Percentiles rank a stretch among this genome's conserved stretches.
Conservation (phyloP, 2,888 invertebrate genomes). For the Chesias legatella region DNA sequence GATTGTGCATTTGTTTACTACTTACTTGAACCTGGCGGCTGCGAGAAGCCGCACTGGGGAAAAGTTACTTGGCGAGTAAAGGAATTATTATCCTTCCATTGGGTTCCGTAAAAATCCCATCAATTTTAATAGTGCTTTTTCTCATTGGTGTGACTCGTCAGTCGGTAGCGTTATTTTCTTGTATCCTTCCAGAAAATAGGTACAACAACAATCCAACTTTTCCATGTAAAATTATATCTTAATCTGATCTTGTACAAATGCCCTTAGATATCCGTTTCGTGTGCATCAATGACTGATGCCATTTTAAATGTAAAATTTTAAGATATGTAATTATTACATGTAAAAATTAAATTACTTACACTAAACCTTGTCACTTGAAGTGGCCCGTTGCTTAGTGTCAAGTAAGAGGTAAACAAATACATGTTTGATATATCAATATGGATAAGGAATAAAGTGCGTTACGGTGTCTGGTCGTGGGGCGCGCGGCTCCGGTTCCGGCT, state of each 20-base stretch:
- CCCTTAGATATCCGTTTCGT: conserved; percentile 7
- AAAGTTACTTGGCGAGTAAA: not conserved
- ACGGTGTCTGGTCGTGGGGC: conserved; percentile 1
- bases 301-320: conserved; percentile 16
- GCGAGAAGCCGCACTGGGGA: conserved; percentile 7
- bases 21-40: conserved; percentile 33
- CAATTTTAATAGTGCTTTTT: too few relatives aligned
- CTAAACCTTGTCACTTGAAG: conserved; percentile 14
- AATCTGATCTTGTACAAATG: conserved; percentile 14
- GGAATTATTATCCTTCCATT: too few relatives aligned
- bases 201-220: conserved; percentile 3
- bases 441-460: conserved; percentile 19
- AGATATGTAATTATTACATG: conserved; percentile 16
- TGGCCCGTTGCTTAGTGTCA: conserved; percentile 12
- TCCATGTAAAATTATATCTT: conserved; percentile 8
- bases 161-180: conserved; percentile 1
- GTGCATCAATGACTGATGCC: conserved; percentile 11
- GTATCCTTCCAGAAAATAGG: conserved; percentile 1
- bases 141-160: not conserved
- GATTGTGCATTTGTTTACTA: conserved; percentile 47
- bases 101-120: too few relatives aligned
- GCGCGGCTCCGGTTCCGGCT: not conserved
- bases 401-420: conserved; percentile 22
- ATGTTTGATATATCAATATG: conserved; percentile 21
- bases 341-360: conserved; percentile 21